Conservation (phyloP, 2,113 vertebrate species). For the Neolamprologus ventralis region DNA sequence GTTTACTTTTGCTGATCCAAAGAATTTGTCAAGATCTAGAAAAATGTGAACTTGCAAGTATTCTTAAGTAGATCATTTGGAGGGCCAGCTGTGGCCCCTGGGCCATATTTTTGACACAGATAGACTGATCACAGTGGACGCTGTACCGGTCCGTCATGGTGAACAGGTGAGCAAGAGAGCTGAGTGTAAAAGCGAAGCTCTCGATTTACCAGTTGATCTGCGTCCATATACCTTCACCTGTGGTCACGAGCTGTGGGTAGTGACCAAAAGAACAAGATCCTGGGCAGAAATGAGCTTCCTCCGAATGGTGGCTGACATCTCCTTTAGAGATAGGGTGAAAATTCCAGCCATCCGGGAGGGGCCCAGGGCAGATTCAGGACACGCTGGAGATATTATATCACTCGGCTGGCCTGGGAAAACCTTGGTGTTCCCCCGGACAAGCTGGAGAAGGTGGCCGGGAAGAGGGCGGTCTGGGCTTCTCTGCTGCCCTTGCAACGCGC, state of each 20-base stretch:
- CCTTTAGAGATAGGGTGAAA: not conserved
- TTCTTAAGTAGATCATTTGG: fast-evolving
- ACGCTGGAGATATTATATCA: fast-evolving
- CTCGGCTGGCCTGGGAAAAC: not conserved
- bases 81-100: not conserved
- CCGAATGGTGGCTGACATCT: not conserved
- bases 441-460: fast-evolving
- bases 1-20: not conserved
- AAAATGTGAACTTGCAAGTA: not conserved
- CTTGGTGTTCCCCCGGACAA: fast-evolving
- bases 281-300: not conserved
- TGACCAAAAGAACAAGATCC: not conserved
- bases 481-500: fast-evolving
- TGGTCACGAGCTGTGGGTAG: not conserved
- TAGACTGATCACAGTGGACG: not conserved
- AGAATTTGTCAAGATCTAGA: not conserved
- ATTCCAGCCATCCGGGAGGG: fast-evolving
- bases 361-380: fast-evolving
- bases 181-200: not conserved
- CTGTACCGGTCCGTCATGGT: not conserved
- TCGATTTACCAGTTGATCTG: not conserved
- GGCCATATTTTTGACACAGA: not conserved
- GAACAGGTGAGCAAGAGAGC: not conserved
- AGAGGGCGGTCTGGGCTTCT: fast-evolving
- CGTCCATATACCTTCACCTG: fast-evolving